These are phyloP conservation scores for Mythimna impura DNA, from an alignment of 2,888 invertebrate genomes.

Conservation along the genomic window DNA sequence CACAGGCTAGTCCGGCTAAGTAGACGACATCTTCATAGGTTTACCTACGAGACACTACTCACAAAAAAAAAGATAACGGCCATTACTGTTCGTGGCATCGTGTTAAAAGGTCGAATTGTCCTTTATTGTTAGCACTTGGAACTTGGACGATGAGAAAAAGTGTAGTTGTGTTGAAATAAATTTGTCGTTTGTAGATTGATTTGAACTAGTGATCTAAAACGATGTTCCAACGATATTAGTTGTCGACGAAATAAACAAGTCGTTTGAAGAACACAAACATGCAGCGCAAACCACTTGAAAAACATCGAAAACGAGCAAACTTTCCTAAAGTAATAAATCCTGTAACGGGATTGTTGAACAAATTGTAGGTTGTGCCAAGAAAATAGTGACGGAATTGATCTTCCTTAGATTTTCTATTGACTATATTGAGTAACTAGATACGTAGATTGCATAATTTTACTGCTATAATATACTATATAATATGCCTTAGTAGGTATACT, in stretches of 20 bases:
- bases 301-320: slow-evolving; percentile 21
- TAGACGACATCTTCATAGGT: too few relatives aligned
- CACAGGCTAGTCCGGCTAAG: too few relatives aligned
- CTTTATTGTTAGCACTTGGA: too few relatives aligned
- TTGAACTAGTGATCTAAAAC: not conserved
- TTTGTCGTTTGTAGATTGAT: not conserved
- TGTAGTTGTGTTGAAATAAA: too few relatives aligned
- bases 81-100: too few relatives aligned
- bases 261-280: slow-evolving; percentile 31
- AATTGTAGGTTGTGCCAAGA: slow-evolving; percentile 28
- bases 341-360: slow-evolving; percentile 6
- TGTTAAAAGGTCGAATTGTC: too few relatives aligned
- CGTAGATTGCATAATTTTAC: too few relatives aligned
- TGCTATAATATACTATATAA: too few relatives aligned
- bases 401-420: not conserved
- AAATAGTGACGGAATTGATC: not conserved
- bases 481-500: too few relatives aligned
- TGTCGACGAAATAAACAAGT: slow-evolving; percentile 11
- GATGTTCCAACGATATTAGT: not conserved
- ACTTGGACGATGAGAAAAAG: too few relatives aligned
- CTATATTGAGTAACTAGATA: not conserved
- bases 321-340: slow-evolving; percentile 34
- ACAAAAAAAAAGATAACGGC: too few relatives aligned
- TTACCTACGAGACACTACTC: too few relatives aligned
- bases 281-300: slow-evolving; percentile 25